Evolutionary conservation across 1,140 invertebrate genomes (phyloP), one percentile per base, ranked within the genome.

Genomic region (Microplitis mediator): DNA sequence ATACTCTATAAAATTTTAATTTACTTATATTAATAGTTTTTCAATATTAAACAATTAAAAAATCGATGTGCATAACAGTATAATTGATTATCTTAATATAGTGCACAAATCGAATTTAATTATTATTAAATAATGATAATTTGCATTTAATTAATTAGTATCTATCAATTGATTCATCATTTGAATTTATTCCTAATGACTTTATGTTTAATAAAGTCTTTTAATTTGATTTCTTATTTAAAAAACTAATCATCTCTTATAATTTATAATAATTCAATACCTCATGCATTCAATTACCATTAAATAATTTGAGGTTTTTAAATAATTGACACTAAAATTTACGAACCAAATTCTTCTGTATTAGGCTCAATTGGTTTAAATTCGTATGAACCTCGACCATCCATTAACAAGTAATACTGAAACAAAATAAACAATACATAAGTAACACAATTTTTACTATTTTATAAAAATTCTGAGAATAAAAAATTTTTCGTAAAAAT

Each of bases 341-440:
- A 98, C 75, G 97, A 98, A 51, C 97, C 97, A 85, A 98, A 98
- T 85, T 98, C 94, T 84, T 94, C 91, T 4, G 95, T 97, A 50
- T 94, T 92, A 67, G 90, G 88, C 80, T 97, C 93, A 75, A 99
- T 99, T 65, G 89, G 88, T 70, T 92, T 93, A 83, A 97, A 99
- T 74, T 95, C 92, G 82, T 94, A 98, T 13, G 88, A 88, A 69
- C 97, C 97, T 77, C 95, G 89, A 1, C 97, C 97, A 88, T 98
- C 97, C 92, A 99, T 97, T 84, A 97, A 94, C 58, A 99, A 89
- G 82, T 95, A 97, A 86, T 95, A 97, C 90, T 87, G 61, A 52
- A 77, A 74, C 63, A 4, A 88, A 88, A 77, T 65, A 69, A 72
- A 78, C 70, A 65, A 76, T 75, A 60, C 58, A 52, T 65, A 32